These are phyloP conservation scores for Etheostoma cragini DNA, from an alignment of 2,113 vertebrate genomes.

Conservation along the genomic window DNA sequence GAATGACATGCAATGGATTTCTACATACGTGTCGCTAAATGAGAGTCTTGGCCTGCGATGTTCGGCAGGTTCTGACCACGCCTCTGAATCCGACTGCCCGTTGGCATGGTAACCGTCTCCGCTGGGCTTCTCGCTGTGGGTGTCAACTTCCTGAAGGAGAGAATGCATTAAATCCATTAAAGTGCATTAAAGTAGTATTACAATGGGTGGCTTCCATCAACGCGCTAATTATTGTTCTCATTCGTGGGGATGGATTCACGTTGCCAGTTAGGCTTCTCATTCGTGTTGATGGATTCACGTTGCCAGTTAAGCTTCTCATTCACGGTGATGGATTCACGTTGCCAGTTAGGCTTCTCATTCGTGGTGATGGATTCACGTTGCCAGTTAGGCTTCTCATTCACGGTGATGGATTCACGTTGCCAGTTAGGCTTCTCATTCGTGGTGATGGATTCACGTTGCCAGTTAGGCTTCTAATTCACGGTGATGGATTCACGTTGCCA, in stretches of 20 bases:
- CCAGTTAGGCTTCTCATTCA: too few relatives aligned
- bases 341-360: too few relatives aligned
- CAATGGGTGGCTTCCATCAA: slow-evolving; percentile 11
- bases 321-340: too few relatives aligned
- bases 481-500: too few relatives aligned
- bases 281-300: too few relatives aligned
- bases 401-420: too few relatives aligned
- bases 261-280: too few relatives aligned
- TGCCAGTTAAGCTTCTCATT: too few relatives aligned
- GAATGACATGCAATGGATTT: not conserved
- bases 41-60: slow-evolving; percentile 90
- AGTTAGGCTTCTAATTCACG: too few relatives aligned
- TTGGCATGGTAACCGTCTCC: slow-evolving; percentile 87
- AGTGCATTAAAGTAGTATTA: slow-evolving; percentile 5
- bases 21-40: slow-evolving; percentile 93
- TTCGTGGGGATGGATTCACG: slow-evolving; percentile 10
- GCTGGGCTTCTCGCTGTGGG: slow-evolving; percentile 82
- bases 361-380: too few relatives aligned
- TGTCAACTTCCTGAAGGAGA: slow-evolving; percentile 85
- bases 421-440: too few relatives aligned
- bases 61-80: slow-evolving; percentile 89
- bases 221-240: not conserved
- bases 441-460: too few relatives aligned
- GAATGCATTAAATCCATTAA: not conserved
- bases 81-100: slow-evolving; percentile 88